Conservation (phyloP, 2,888 invertebrate genomes). For the Aspidiotus rigidus region DNA sequence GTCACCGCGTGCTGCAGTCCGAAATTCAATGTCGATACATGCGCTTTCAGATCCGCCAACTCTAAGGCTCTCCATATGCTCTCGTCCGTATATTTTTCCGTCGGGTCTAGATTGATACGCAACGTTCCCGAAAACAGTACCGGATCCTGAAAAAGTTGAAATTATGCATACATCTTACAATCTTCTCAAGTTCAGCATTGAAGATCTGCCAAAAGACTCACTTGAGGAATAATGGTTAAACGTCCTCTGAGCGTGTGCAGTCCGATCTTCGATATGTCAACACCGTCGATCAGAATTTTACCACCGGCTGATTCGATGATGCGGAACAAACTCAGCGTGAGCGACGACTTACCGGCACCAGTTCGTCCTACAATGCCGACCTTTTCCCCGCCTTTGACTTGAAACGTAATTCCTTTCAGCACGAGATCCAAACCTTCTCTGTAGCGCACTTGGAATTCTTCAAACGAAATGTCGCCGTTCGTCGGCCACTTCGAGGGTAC, state of each 20-base stretch:
- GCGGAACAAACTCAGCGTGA: conserved; percentile 78
- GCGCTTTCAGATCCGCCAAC: conserved; percentile 77
- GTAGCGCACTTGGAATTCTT: conserved; percentile 75
- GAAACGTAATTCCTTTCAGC: conserved; percentile 66
- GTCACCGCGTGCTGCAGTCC: conserved; percentile 74
- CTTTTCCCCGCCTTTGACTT: conserved; percentile 74
- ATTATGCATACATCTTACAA: background rate
- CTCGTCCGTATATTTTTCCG: conserved; percentile 64
- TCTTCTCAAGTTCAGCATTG: background rate
- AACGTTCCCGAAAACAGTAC: conserved; percentile 87
- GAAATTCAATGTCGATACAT: conserved; percentile 65
- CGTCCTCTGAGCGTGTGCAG: conserved; percentile 70
- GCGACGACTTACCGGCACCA: conserved; percentile 84
- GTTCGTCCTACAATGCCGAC: conserved; percentile 81
- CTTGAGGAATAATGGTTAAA: conserved; percentile 47
- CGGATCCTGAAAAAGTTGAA: conserved; percentile 59
- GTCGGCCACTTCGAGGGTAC: conserved; percentile 59
- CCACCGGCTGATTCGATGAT: conserved; percentile 78
- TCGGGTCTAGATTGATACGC: conserved; percentile 87
- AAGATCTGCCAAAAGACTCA: conserved; percentile 20
- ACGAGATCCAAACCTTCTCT: conserved; percentile 78
- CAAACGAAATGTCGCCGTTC: conserved; percentile 68
- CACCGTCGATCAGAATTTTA: conserved; percentile 70
- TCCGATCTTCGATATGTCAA: conserved; percentile 71
- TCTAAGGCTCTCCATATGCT: conserved; percentile 82